A percentile compares a stretch with the other conserved stretches of the same genome.
phyloP scores from a whole-genome alignment of 2,797 vertebrate species.

The Hypotaenidia okinawae region DNA sequence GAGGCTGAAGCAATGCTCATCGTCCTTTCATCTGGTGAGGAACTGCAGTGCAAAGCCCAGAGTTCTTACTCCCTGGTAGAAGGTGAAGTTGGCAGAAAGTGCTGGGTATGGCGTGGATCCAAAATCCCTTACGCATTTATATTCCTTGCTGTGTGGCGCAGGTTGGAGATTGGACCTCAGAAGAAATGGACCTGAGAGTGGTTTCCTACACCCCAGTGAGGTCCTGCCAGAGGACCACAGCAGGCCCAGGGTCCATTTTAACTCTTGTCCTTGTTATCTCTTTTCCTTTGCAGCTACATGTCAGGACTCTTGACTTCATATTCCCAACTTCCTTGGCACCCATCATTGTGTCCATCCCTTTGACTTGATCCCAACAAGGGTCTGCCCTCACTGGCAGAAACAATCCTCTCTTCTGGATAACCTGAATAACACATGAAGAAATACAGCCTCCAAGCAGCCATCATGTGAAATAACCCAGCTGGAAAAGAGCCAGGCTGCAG shows the following conservation, averaged over 20 bases:
- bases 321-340: not conserved
- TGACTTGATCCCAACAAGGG: not conserved
- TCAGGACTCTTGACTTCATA: not conserved
- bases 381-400: not conserved
- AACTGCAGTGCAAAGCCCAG: not conserved
- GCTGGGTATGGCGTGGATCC: not conserved
- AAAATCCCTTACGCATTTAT: not conserved
- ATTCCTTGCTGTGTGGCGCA: not conserved
- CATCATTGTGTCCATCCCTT: not conserved
- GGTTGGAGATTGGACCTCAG: not conserved
- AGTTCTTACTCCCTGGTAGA: not conserved
- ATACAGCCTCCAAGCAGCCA: not conserved
- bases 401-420: not conserved
- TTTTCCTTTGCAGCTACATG: not conserved
- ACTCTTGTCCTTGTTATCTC: not conserved
- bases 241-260: not conserved
- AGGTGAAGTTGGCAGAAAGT: not conserved
- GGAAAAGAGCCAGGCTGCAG: constrained; percentile 45
- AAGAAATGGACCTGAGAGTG: not conserved
- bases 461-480: not conserved
- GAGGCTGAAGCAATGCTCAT: not conserved
- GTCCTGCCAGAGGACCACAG: not conserved
- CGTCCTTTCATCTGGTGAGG: not conserved
- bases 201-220: accelerated
- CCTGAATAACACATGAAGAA: not conserved